phyloP scores from a whole-genome alignment of 2,797 vertebrate genomes.

The Oreonectes daqikongensis region DNA sequence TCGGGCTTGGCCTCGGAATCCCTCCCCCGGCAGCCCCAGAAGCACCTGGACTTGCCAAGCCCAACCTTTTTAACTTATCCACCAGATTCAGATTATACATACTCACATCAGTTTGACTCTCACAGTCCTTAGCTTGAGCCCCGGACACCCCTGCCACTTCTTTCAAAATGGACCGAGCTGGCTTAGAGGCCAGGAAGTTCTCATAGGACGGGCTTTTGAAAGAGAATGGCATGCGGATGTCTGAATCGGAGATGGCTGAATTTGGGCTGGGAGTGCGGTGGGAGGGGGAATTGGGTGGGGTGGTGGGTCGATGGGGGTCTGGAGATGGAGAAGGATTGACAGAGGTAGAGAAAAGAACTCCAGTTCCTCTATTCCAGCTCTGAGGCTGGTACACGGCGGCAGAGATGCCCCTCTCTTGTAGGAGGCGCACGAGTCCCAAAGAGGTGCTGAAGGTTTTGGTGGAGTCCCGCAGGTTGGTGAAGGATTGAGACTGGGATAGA shows the following conservation, averaged over 20 bases:
- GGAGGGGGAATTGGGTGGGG: slow-evolving; percentile 87
- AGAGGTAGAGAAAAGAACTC: slow-evolving; percentile 80
- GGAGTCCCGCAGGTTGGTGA: slow-evolving; percentile 94
- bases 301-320: slow-evolving; percentile 77
- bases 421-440: slow-evolving; percentile 91
- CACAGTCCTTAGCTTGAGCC: slow-evolving; percentile 82
- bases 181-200: slow-evolving; percentile 95
- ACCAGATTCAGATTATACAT: slow-evolving; percentile 95
- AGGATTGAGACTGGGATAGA: slow-evolving; percentile 94
- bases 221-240: slow-evolving; percentile 81
- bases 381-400: slow-evolving; percentile 92
- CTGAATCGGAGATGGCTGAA: neutral
- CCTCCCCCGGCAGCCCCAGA: slow-evolving; percentile 54
- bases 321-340: slow-evolving; percentile 61
- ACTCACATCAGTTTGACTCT: slow-evolving; percentile 95
- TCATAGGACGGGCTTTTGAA: slow-evolving; percentile 93
- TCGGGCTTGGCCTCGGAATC: slow-evolving; percentile 65
- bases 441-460: slow-evolving; percentile 98
- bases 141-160: slow-evolving; percentile 85
- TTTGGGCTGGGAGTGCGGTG: slow-evolving; percentile 49
- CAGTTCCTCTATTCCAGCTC: slow-evolving; percentile 81
- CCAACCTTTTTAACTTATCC: slow-evolving; percentile 93
- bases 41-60: slow-evolving; percentile 80
- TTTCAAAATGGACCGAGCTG: slow-evolving; percentile 93
- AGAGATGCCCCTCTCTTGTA: slow-evolving; percentile 95